Evolutionary conservation across 2,888 invertebrate genomes (phyloP).

Genomic region (Salpingus planirostris): DNA sequence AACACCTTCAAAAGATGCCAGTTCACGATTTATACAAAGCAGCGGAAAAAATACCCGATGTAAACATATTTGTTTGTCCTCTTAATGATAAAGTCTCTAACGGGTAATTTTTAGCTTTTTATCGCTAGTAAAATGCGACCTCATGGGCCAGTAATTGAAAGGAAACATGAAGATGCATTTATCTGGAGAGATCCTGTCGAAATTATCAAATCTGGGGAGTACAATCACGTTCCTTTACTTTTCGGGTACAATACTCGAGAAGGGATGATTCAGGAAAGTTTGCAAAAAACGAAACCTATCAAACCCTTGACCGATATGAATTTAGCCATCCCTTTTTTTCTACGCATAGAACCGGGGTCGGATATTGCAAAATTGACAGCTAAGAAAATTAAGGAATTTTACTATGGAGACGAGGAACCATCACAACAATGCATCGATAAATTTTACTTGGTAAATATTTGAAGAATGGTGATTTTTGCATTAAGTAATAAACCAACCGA

Average conservation of each 20-base stretch:
- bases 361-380: constrained; percentile 25
- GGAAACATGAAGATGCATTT: neutral
- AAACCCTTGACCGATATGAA: neutral
- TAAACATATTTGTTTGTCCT: neutral
- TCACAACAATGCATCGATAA: constrained; percentile 18
- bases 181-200: neutral
- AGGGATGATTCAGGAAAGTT: neutral
- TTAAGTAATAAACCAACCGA: neutral
- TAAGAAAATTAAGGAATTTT: constrained; percentile 4
- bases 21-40: neutral
- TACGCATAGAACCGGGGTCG: neutral
- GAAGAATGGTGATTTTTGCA: constrained; percentile 1
- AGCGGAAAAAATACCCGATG: neutral
- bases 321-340: neutral
- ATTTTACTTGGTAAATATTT: constrained; percentile 4
- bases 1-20: neutral
- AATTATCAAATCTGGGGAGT: neutral
- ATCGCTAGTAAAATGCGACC: neutral
- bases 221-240: neutral
- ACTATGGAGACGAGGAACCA: constrained; percentile 1
- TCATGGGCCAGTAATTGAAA: neutral
- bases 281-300: neutral
- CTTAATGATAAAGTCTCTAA: too few relatives aligned
- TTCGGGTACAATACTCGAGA: neutral
- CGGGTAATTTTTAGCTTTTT: neutral